Evolutionary conservation across 2,113 vertebrate genomes (phyloP).

Genomic region (Parus major): DNA sequence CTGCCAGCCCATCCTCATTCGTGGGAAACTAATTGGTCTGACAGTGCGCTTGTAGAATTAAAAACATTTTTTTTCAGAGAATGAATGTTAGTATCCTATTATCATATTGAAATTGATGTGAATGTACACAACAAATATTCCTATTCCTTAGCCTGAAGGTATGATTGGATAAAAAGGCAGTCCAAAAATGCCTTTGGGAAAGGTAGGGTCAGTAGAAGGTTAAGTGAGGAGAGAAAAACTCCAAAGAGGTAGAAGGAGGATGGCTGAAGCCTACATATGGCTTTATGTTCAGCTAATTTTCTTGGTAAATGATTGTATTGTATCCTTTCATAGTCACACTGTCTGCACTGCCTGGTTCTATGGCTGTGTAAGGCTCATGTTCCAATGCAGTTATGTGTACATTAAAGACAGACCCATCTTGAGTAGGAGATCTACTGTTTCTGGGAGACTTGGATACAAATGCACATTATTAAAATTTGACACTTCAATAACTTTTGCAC

Average conservation of each 20-base stretch:
- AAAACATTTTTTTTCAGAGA: not conserved
- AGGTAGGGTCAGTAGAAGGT: not conserved
- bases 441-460: not conserved
- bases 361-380: not conserved
- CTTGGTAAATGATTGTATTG: not conserved
- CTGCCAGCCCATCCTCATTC: not conserved
- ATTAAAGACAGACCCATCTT: not conserved
- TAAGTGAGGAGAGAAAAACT: not conserved
- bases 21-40: not conserved
- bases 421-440: not conserved
- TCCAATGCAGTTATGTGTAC: not conserved
- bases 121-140: not conserved
- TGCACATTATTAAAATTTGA: not conserved
- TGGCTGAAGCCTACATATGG: not conserved
- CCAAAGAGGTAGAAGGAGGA: not conserved
- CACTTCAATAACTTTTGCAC: not conserved
- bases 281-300: not conserved
- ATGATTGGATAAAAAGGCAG: not conserved
- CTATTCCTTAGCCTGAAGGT: not conserved
- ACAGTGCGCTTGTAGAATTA: not conserved
- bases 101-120: not conserved
- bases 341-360: not conserved
- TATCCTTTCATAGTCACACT: not conserved
- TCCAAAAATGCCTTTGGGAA: not conserved
- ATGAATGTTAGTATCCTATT: not conserved